Percentiles rank a stretch among this genome's conserved stretches.
Evolutionary conservation across 2,888 invertebrate genomes (phyloP).

Genomic region (Steromphala cineraria): DNA sequence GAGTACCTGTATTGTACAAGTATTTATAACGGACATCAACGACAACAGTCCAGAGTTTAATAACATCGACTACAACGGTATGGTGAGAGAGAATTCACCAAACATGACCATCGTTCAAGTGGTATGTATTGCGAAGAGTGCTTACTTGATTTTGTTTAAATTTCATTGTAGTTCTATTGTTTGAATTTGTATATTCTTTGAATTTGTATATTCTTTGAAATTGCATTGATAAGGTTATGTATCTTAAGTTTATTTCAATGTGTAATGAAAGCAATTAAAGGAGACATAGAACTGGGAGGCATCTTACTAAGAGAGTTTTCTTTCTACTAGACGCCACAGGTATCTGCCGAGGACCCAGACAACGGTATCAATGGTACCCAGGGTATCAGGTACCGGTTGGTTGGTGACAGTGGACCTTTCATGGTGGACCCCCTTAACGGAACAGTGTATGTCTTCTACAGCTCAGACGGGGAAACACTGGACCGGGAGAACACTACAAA

Average conservation of each 20-base stretch:
- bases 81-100: constrained; percentile 37
- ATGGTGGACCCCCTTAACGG: constrained; percentile 22
- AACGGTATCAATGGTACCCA: constrained; percentile 24
- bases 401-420: constrained; percentile 21
- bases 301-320: not conserved
- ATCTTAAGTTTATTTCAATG: too few relatives aligned
- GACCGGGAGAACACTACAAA: constrained; percentile 28
- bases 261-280: not conserved
- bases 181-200: too few relatives aligned
- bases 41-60: constrained; percentile 50
- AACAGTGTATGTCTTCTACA: constrained; percentile 19
- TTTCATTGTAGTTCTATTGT: too few relatives aligned
- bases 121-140: too few relatives aligned
- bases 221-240: too few relatives aligned
- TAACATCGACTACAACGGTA: constrained; percentile 26
- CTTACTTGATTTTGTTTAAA: too few relatives aligned
- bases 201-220: too few relatives aligned
- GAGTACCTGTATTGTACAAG: constrained; percentile 33
- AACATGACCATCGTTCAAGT: constrained; percentile 32
- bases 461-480: not conserved
- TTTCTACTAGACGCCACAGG: constrained; percentile 16
- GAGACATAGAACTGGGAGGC: not conserved
- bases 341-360: constrained; percentile 32
- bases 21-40: constrained; percentile 46
- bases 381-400: constrained; percentile 27